Evolutionary conservation across 2,888 invertebrate genomes (phyloP), one percentile per base, ranked within the genome.

Genomic region (Papilio demoleus): DNA sequence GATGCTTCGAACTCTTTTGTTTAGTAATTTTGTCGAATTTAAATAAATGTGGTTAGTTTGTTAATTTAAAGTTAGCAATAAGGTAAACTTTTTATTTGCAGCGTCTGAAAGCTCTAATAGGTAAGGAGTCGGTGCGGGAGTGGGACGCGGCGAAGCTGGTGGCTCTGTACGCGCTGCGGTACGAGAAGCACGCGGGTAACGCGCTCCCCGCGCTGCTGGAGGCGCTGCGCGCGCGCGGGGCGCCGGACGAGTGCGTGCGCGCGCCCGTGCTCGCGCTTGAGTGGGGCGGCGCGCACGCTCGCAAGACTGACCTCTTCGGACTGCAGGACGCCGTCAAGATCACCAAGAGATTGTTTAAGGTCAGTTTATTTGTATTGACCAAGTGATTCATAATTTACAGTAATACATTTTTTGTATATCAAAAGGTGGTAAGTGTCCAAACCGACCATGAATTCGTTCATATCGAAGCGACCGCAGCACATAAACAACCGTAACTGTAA

Each of bases 111-210:
- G 94, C 94, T 75, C 91, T 99, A 9, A 88, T 99, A n/a, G 88
- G 93, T 0, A 95, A 96, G 83, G 95, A 96, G 40, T 94, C 95
- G 68, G 91, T 95, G 12, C 93, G 96, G 12, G 94, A 96, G 74
- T 91, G 95, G 65, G 99, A 99, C 92, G 96, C 97, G 0, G 94
- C 96, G 0, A 95, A 97, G 75, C 93, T 99, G 66, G 98, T 99
- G 0, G 96, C 98, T 87, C 88, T 99, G 34, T 99, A 99, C 91
- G 97, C 97, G 0, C 92, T 99, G 22, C 95, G 98, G 36, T 99
- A 99, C 88, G 98, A 99, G 88, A 96, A 96, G 74, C 96, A 98
- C 86, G 95, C 96, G 64, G 97, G 95, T 85, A 97, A 97, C 86
- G 87, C 87, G 6, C 94, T 97, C 24, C 93, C 94, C 0, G 94